Evolutionary conservation across 2,797 vertebrate genomes (phyloP).

Genomic region (Periparus ater): DNA sequence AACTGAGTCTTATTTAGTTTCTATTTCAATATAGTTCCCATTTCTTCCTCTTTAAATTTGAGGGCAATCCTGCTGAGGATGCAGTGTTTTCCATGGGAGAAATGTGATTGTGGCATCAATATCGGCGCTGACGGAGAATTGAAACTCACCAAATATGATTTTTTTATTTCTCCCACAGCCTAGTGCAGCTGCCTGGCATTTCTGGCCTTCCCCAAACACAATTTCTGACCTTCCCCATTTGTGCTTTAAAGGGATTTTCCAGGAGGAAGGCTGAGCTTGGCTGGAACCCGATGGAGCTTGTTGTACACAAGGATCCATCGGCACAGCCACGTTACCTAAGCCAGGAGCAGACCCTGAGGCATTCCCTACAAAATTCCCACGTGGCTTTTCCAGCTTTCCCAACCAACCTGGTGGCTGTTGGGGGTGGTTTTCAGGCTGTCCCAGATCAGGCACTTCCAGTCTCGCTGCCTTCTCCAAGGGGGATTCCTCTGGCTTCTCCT

Average conservation of each 20-base stretch:
- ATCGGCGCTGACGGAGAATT: neutral
- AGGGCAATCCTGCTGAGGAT: neutral
- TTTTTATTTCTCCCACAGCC: accelerated
- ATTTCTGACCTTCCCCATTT: neutral
- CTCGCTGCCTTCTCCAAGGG: neutral
- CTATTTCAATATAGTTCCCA: neutral
- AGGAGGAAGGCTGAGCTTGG: neutral
- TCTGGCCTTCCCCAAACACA: neutral
- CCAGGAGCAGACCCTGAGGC: neutral
- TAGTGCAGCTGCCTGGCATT: neutral
- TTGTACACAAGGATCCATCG: neutral
- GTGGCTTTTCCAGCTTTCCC: neutral
- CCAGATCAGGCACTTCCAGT: neutral
- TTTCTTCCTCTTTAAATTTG: neutral
- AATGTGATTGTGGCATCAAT: neutral
- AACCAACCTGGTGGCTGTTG: neutral
- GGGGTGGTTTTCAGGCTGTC: neutral
- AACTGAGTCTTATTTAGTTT: neutral
- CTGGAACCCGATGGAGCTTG: neutral
- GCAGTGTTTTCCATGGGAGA: neutral
- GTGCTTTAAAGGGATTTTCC: neutral
- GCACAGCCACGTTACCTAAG: neutral
- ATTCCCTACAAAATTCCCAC: neutral
- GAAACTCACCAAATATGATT: neutral
- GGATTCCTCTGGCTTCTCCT: neutral